phyloP scores from a whole-genome alignment of 2,797 vertebrate genomes.

The Enteromius thamalakanensis region DNA sequence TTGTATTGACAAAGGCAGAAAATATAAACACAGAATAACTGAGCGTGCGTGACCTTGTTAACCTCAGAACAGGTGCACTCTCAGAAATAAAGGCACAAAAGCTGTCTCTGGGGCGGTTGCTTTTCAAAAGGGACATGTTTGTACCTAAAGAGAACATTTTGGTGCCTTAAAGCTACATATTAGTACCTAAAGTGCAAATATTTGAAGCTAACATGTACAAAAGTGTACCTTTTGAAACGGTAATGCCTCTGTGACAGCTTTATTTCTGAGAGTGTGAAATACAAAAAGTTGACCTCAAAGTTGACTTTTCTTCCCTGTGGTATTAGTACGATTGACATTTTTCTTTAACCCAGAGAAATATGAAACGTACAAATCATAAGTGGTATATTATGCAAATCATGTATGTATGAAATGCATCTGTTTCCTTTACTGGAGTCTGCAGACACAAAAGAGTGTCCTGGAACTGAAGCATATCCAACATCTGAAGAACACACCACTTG shows the following conservation, averaged over 20 bases:
- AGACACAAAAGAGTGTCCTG: neutral
- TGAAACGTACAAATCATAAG: neutral
- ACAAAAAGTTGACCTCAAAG: neutral
- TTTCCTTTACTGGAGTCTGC: neutral
- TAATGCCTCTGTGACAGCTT: no score
- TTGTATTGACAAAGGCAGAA: neutral
- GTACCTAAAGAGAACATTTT: no score
- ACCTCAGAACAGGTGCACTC: neutral
- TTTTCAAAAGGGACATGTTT: no score
- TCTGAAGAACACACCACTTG: neutral
- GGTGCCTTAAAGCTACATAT: no score
- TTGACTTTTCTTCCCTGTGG: no score
- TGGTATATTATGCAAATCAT: neutral
- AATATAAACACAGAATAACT: neutral
- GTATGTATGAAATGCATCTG: neutral
- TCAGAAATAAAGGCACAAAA: no score
- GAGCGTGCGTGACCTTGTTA: neutral
- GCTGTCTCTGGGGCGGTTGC: no score
- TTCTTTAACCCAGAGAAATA: neutral
- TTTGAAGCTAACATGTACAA: no score
- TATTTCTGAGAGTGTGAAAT: neutral
- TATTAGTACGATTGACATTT: neutral
- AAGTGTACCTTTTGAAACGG: no score
- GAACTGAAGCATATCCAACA: neutral
- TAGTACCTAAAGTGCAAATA: no score